These are phyloP conservation scores for Illadopsis cleaveri DNA, from an alignment of 2,113 vertebrate species.

Conservation along the genomic window DNA sequence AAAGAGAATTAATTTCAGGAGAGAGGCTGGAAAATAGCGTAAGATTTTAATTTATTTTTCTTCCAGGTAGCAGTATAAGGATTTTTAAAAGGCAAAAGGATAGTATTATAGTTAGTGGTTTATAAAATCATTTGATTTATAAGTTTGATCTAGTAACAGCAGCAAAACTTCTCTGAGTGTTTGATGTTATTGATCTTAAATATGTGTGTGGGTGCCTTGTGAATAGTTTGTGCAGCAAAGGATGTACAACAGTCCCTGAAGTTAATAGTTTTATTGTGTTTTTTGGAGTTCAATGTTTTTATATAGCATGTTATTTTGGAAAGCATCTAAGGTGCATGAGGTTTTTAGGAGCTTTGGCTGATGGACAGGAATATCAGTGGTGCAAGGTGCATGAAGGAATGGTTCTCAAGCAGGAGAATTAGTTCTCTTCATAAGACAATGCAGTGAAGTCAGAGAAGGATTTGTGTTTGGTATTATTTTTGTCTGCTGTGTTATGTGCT, in stretches of 20 bases:
- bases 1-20: background rate
- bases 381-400: background rate
- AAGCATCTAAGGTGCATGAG: background rate
- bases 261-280: background rate
- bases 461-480: background rate
- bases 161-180: background rate
- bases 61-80: background rate
- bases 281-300: background rate
- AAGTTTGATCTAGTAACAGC: background rate
- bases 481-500: background rate
- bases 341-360: background rate
- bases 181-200: background rate
- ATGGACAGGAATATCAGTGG: background rate
- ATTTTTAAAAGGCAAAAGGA: background rate
- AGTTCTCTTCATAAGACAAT: background rate
- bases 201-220: background rate
- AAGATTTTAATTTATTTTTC: background rate
- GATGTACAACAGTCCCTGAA: background rate
- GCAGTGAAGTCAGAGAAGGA: background rate
- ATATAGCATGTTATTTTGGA: background rate
- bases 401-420: background rate
- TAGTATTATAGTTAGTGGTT: background rate
- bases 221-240: background rate
- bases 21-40: background rate
- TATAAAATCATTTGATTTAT: background rate